Evolutionary conservation across 2,797 vertebrate species (phyloP).

Genomic region (Argentina silus): DNA sequence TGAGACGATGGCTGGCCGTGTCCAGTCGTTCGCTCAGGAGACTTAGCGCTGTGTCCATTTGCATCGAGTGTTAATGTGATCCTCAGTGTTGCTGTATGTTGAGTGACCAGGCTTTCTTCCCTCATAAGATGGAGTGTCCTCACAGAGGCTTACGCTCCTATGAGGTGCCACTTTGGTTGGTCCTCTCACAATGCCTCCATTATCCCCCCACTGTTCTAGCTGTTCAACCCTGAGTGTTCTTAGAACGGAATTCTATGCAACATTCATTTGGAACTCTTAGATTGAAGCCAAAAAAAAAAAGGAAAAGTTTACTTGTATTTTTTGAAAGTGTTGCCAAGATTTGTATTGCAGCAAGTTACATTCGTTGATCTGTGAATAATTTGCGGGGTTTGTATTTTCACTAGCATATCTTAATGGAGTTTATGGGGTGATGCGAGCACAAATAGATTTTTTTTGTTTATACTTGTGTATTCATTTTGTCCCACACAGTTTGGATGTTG

Average conservation of each 20-base stretch:
- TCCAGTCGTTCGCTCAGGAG: slow-evolving; percentile 22
- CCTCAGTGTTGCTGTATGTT: slow-evolving; percentile 25
- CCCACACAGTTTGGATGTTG: slow-evolving; percentile 5
- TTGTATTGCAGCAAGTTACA: background rate
- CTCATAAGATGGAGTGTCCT: slow-evolving; percentile 15
- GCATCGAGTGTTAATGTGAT: slow-evolving; percentile 38
- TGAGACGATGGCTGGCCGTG: slow-evolving; percentile 16
- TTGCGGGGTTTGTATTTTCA: slow-evolving; percentile 1
- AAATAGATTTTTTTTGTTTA: background rate
- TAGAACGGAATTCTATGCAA: slow-evolving; percentile 28
- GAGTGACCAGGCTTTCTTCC: slow-evolving; percentile 27
- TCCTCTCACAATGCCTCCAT: slow-evolving; percentile 12
- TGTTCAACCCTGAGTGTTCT: background rate
- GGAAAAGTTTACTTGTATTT: slow-evolving; percentile 6
- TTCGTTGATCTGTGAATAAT: slow-evolving; percentile 5
- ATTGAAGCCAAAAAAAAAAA: slow-evolving; percentile 22
- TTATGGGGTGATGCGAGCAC: slow-evolving; percentile 6
- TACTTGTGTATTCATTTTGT: background rate
- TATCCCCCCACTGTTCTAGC: slow-evolving; percentile 8
- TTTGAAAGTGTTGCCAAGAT: slow-evolving; percentile 7
- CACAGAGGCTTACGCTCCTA: slow-evolving; percentile 7
- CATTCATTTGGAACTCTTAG: slow-evolving; percentile 10
- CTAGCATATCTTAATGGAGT: background rate
- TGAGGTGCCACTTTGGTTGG: slow-evolving; percentile 2
- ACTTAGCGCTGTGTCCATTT: slow-evolving; percentile 30